phyloP scores from a whole-genome alignment of 1,140 invertebrate genomes.

The Lysiphlebus fabarum region DNA sequence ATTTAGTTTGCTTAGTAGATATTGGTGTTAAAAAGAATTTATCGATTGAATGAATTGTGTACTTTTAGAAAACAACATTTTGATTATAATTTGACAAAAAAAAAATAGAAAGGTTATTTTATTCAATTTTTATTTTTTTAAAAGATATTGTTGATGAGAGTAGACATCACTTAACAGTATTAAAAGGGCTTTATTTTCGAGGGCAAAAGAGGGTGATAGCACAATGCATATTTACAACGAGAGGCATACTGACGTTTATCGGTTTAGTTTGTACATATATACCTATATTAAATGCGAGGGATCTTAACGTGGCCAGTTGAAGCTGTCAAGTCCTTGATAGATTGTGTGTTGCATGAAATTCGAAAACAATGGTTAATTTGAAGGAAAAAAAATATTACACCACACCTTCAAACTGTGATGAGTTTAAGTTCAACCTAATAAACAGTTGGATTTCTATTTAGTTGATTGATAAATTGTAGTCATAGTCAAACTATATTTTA shows the following conservation, averaged over 20 bases:
- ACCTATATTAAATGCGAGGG: conserved; percentile 33
- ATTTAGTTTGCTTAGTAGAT: too few species aligned
- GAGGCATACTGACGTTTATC: conserved; percentile 44
- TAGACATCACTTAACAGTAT: conserved; percentile 4
- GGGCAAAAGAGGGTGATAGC: conserved; percentile 33
- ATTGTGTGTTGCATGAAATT: conserved; percentile 31
- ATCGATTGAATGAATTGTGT: too few species aligned
- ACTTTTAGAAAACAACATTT: too few species aligned
- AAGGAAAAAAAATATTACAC: background rate
- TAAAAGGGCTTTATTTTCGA: background rate
- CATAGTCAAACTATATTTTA: background rate
- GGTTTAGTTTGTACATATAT: conserved; percentile 38
- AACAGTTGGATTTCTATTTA: conserved; percentile 40
- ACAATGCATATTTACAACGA: conserved; percentile 46
- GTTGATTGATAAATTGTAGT: conserved; percentile 12
- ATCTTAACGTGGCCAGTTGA: conserved; percentile 48
- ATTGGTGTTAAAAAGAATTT: too few species aligned
- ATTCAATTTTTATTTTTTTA: too few species aligned
- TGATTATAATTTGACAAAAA: too few species aligned
- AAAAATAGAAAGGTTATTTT: too few species aligned
- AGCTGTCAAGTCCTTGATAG: conserved; percentile 48
- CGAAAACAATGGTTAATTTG: conserved; percentile 4
- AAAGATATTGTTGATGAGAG: background rate
- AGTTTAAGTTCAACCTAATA: conserved; percentile 47
- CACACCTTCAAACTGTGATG: background rate